These are phyloP conservation scores for Dolichopus griseipennis DNA, from an alignment of 2,888 invertebrate species.

Conservation along the genomic window DNA sequence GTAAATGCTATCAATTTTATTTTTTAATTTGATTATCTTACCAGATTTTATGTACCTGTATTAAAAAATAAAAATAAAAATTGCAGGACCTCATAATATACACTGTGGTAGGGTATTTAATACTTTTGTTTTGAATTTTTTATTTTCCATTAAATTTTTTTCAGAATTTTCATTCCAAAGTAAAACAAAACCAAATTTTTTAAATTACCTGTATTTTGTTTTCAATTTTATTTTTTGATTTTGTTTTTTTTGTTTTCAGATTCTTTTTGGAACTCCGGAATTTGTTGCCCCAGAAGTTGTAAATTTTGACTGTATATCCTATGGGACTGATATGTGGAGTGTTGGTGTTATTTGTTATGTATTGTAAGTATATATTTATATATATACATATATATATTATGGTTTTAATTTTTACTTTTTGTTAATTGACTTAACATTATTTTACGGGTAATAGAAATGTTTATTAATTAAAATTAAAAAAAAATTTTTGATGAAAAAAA, in stretches of 20 bases:
- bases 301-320: slow-evolving; percentile 94
- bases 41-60: too few relatives aligned
- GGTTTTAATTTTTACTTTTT: not conserved
- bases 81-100: too few relatives aligned
- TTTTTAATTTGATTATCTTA: too few relatives aligned
- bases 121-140: too few relatives aligned
- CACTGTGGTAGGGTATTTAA: too few relatives aligned
- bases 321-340: slow-evolving; percentile 98
- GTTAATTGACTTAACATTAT: not conserved
- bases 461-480: slow-evolving; percentile 2
- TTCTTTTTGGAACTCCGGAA: slow-evolving; percentile 95
- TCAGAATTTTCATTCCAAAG: too few relatives aligned
- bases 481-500: not conserved
- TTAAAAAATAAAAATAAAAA: too few relatives aligned
- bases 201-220: too few relatives aligned
- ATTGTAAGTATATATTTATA: slow-evolving; percentile 62
- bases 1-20: too few relatives aligned
- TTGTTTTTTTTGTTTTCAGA: slow-evolving; percentile 36
- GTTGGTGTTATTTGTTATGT: slow-evolving; percentile 97
- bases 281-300: slow-evolving; percentile 99
- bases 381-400: not conserved
- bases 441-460: not conserved
- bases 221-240: slow-evolving; percentile 11
- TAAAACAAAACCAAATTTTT: too few relatives aligned
- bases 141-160: too few relatives aligned